These are phyloP conservation scores for Lipotes vexillifer DNA, from an alignment of 2,113 vertebrate species.

Conservation along the genomic window DNA sequence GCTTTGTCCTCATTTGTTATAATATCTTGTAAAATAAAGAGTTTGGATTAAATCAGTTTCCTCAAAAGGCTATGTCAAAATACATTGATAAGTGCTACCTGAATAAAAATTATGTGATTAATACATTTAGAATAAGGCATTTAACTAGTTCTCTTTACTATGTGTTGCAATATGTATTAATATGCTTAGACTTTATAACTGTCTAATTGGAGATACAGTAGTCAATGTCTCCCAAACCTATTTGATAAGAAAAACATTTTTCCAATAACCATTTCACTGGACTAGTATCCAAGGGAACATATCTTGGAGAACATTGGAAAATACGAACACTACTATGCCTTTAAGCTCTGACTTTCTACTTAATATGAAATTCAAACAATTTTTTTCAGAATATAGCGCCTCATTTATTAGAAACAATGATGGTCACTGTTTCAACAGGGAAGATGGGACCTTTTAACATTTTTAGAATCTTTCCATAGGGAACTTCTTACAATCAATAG, in stretches of 20 bases:
- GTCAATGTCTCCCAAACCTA: not conserved
- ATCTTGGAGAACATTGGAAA: not conserved
- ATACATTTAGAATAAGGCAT: not conserved
- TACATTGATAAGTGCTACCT: not conserved
- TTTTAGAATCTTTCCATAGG: not conserved
- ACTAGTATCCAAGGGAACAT: not conserved
- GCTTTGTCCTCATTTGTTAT: not conserved
- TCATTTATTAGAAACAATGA: not conserved
- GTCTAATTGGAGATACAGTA: not conserved
- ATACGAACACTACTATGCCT: not conserved
- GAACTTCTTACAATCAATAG: not conserved
- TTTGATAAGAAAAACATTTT: not conserved
- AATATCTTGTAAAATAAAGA: not conserved
- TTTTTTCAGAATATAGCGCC: not conserved
- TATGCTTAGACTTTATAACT: not conserved
- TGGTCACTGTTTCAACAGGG: not conserved
- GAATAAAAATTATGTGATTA: not conserved
- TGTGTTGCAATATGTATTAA: not conserved
- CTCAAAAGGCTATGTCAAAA: not conserved
- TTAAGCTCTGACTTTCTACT: not conserved
- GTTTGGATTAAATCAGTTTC: not conserved
- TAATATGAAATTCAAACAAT: not conserved
- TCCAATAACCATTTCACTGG: not conserved
- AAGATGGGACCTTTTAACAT: not conserved
- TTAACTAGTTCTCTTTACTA: not conserved